Evolutionary conservation across 2,888 invertebrate species (phyloP), one percentile per base, ranked within the genome.

Genomic region (Exocentrus adspersus): DNA sequence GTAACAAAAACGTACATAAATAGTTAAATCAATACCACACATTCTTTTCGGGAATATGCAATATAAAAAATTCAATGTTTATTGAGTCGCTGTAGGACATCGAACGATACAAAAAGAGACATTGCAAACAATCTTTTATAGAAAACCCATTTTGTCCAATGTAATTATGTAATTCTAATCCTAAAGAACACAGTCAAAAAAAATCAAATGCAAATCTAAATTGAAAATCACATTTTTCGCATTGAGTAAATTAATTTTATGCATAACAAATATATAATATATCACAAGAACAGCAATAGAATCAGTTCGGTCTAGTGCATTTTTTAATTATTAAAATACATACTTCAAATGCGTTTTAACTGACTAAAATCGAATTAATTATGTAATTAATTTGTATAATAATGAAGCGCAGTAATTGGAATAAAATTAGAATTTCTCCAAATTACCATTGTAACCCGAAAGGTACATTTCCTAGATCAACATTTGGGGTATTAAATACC

Each of bases 1-100:
- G 70, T 70, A 70, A 70, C 70, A 67, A 70, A 70, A 69, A 70
- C 68, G 69, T 70, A 70, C 69, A 68, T 69, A 57, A 54, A 54
- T 54, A 54, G 28, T 43, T 14, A 54, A 54, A 54, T 54, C 43
- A 54, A 51, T 62, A 54, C 53, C 37, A 59, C 45, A 57, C 28
- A 48, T 24, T 42, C 42, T 14, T 28, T 43, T 21, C 16, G 16
- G 42, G 41, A 32, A 16, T 54, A 54, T 43, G 54, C 28, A 54
- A 54, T 43, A 54, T 21, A 54, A 52, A 54, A 43, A 41, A 53
- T 10, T 41, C 42, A 54, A 19, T 12, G 37, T 37, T 17, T 51
- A 51, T 16, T 12, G 37, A 54, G 42, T 54, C 54, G 43, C 24
- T 54, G 42, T 20, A 43, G 54, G 54, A 54, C 54, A 54, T 54